These are phyloP conservation scores for Spinibarbus caldwelli DNA, from an alignment of 2,797 vertebrate species.

Conservation along the genomic window DNA sequence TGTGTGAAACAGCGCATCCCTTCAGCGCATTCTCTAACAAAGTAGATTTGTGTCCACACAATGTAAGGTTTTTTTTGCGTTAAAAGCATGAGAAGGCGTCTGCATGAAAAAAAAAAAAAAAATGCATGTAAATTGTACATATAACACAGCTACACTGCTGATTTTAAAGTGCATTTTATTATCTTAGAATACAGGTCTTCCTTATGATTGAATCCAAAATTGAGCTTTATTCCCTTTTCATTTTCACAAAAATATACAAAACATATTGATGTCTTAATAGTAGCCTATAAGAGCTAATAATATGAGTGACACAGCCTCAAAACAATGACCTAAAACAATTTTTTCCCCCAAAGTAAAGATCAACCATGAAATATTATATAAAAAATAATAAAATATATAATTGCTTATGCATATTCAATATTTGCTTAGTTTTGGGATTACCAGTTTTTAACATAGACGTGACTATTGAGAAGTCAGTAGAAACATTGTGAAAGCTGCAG, in stretches of 20 bases:
- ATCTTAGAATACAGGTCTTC: conserved; percentile 26
- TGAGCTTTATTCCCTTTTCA: conserved; percentile 12
- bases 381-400: conserved; percentile 28
- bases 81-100: background rate
- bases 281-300: background rate
- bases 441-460: background rate
- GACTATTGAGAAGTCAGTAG: background rate
- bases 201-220: background rate
- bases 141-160: background rate
- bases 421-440: background rate
- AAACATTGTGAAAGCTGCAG: conserved; percentile 16
- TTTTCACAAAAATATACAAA: conserved; percentile 38
- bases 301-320: background rate
- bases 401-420: conserved; percentile 5
- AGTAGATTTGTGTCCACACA: background rate
- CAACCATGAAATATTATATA: conserved; percentile 20
- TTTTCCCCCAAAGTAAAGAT: conserved; percentile 8
- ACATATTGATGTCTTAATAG: conserved; percentile 23
- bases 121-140: background rate
- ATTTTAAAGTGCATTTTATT: conserved; percentile 30
- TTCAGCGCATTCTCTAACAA: too few species aligned
- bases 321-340: background rate
- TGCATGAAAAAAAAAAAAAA: background rate
- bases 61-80: background rate
- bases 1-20: too few species aligned